phyloP scores from a whole-genome alignment of 2,113 vertebrate species.

The Herpailurus yagouaroundi region DNA sequence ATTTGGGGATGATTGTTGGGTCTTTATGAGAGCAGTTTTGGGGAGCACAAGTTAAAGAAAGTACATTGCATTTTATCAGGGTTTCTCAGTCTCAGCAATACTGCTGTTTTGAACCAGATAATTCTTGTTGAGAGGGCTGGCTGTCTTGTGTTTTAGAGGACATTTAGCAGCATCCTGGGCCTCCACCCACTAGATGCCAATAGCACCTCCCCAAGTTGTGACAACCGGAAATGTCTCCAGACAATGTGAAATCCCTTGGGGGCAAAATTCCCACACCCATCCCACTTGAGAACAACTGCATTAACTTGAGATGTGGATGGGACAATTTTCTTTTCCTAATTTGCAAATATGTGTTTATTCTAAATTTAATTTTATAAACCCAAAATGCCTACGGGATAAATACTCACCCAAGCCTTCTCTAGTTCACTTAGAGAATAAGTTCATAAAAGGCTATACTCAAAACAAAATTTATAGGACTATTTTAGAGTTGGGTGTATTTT shows the following conservation, averaged over 20 bases:
- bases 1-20: neutral
- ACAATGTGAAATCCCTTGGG: neutral
- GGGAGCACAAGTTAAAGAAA: neutral
- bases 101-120: neutral
- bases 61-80: neutral
- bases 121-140: neutral
- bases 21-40: neutral
- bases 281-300: neutral
- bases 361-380: constrained; percentile 40
- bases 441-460: neutral
- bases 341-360: neutral
- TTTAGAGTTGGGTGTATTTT: neutral
- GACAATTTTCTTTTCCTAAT: constrained; percentile 28
- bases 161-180: neutral
- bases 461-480: constrained; percentile 28
- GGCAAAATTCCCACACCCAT: neutral
- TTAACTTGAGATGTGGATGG: neutral
- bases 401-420: neutral
- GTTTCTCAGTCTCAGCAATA: neutral
- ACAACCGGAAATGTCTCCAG: neutral
- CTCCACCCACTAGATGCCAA: neutral
- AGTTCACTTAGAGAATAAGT: constrained; percentile 5
- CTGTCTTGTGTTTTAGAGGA: neutral
- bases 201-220: neutral
- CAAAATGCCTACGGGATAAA: neutral